Conservation (phyloP, 2,797 vertebrate genomes). For the Poecilia velifera region DNA sequence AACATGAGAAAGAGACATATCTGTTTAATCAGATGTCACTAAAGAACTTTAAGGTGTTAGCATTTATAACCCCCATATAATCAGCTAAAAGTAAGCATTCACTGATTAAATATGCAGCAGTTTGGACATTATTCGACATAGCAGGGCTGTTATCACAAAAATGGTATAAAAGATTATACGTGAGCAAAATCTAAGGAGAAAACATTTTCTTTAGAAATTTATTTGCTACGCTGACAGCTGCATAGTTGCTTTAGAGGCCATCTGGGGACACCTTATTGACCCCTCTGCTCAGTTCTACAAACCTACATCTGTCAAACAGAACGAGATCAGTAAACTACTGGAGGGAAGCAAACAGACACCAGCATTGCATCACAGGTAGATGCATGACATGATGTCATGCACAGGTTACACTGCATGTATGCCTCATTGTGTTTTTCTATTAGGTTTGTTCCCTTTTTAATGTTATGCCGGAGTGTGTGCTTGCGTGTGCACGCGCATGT, state of each 20-base stretch:
- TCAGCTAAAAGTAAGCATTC: background rate
- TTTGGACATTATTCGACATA: background rate
- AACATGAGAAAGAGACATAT: background rate
- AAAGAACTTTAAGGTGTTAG: background rate
- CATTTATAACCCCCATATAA: background rate
- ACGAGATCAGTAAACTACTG: conserved; percentile 1
- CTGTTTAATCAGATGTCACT: background rate
- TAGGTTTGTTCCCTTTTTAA: conserved; percentile 43
- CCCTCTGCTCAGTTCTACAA: background rate
- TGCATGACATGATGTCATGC: conserved; percentile 11
- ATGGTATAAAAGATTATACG: background rate
- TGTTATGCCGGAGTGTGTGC: background rate
- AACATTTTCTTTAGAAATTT: background rate
- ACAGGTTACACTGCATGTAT: background rate
- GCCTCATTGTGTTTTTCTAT: background rate
- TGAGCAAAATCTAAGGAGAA: background rate
- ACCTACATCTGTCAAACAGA: background rate
- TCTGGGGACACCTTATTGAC: background rate
- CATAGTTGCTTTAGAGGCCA: conserved; percentile 1
- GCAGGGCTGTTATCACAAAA: background rate
- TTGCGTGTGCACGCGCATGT: background rate
- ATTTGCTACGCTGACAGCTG: background rate
- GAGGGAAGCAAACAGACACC: conserved; percentile 12
- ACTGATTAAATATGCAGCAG: background rate
- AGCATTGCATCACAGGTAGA: conserved; percentile 28